Evolutionary conservation across 2,113 vertebrate species (phyloP), one percentile per base, ranked within the genome.

Genomic region (Xiphorhynchus elegans): DNA sequence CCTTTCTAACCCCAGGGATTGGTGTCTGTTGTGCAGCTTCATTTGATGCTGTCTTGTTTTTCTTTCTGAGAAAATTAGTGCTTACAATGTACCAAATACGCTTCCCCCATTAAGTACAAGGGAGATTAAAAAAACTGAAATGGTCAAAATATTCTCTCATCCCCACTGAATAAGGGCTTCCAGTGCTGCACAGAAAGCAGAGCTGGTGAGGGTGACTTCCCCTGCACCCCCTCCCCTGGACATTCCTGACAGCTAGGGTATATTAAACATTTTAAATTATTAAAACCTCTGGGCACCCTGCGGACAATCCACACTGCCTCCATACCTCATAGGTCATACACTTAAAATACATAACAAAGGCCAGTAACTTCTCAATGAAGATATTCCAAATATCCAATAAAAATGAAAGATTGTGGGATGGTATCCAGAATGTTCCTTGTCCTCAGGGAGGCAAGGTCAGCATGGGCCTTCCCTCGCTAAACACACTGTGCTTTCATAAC

Each of bases 321-420:
- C 40, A 40, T 58, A 37, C 59, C 63, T 94, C 83, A 56, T 13
- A 66, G 75, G 77, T 92, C 68, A 87, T 85, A 84, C 18, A 60
- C 86, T 83, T 75, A 74, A 93, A 89, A 89, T 67, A 70, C 2
- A 0, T 77, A 78, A 89, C 39, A 91, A 90, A 87, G 33, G 24
- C 72, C 82, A 72, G 74, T 87, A 79, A 84, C 59, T 93, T 67
- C 74, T 90, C 86, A 56, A 81, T 89, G 58, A 63, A 93, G 76
- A 95, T 79, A 92, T 64, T 94, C 76, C 67, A 93, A 87, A 82
- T 72, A 96, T 60, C 89, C 84, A 92, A 84, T 91, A 96, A 92
- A 94, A 95, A 94, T 87, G 77, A 87, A 97, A 96, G 74, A 89
- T 56, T 85, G 58, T 31, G 55, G 60, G 93, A 94, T 39, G 59